These are phyloP conservation scores for Dasyornis broadbenti DNA, from an alignment of 2,113 vertebrate species.

Conservation along the genomic window DNA sequence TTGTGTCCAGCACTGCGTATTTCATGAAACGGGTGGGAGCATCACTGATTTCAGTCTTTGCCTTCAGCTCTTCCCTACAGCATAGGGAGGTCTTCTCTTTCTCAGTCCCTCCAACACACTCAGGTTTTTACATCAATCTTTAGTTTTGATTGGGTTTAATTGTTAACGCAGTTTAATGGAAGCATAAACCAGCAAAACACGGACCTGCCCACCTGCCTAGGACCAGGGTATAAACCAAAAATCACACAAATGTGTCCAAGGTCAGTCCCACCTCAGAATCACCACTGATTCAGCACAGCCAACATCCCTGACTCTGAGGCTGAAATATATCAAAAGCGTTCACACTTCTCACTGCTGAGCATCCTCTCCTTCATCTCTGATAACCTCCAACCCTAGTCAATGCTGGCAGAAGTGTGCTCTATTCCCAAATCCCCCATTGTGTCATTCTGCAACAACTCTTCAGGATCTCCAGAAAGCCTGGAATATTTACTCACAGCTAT, in stretches of 20 bases:
- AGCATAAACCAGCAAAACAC: not conserved
- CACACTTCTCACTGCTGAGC: not conserved
- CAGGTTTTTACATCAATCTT: not conserved
- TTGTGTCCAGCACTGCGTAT: fast-evolving
- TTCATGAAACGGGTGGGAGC: not conserved
- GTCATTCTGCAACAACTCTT: not conserved
- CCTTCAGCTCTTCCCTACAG: not conserved
- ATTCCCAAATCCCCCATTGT: not conserved
- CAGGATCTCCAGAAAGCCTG: not conserved
- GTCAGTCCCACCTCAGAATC: not conserved
- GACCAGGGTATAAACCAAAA: not conserved
- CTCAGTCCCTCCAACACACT: not conserved
- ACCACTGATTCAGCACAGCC: not conserved
- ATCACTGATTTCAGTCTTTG: not conserved
- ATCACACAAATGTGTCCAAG: not conserved
- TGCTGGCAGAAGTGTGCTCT: not conserved
- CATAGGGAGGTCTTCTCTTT: not conserved
- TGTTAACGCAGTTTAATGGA: not conserved
- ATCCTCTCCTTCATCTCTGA: not conserved
- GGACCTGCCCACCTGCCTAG: not conserved
- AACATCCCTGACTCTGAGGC: not conserved
- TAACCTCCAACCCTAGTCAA: not conserved
- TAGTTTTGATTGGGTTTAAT: constrained; percentile 38
- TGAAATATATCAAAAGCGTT: not conserved
- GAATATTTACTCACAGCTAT: not conserved